Base-by-base conservation (phyloP, 2,888 invertebrate genomes). In the Saturnia japonica region DNA sequence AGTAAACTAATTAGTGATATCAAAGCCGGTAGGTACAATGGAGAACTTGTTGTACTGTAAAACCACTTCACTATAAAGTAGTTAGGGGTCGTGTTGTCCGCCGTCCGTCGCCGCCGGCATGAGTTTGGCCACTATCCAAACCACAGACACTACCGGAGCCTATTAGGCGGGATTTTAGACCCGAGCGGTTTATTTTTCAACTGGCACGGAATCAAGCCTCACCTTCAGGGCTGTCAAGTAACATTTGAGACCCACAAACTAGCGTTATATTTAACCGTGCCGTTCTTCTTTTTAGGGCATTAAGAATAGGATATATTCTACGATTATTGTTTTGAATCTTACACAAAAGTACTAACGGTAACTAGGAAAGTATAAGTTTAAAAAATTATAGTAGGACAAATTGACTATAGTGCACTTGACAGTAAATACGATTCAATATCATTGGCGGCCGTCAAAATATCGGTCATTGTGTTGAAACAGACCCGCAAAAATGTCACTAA, bases 1-100 rank as follows among this genome's bases (percentile, higher is more conserved):
- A 22, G 22, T 54, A 54, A 54, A n/a, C 22, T 54, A 54, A 54
- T 54, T 54, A 60, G 12, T 14, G 25, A 28, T 28, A 28, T 28
- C 19, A 14, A 11, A 60, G 25, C 14, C 25, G 14, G 14, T 60
- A 28, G 14, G 14, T 60, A 28, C 25, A 12, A 28, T 12, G 12
- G 28, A 11, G 25, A 60, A 14, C 57, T 28, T 60, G 57, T 60
- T 60, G 34, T 64, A 40, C 12, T 40, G 6, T 64, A n/a, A 64
- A 64, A 64, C 40, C 40, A 64, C 19, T 64, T 40, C 64, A 64
- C 64, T 64, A 64, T 64, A 64, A 64, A 64, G 64, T 54, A 54
- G 54, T 54, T 54, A 54, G 54, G 64, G 64, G 64, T 64, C 64
- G 64, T 40, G 40, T 40, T 19, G 64, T 19, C 64, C 40, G 40